Percentiles rank a stretch among this genome's conserved stretches.
Evolutionary conservation across 2,888 invertebrate species (phyloP).

Genomic region (Terebella lapidaria): DNA sequence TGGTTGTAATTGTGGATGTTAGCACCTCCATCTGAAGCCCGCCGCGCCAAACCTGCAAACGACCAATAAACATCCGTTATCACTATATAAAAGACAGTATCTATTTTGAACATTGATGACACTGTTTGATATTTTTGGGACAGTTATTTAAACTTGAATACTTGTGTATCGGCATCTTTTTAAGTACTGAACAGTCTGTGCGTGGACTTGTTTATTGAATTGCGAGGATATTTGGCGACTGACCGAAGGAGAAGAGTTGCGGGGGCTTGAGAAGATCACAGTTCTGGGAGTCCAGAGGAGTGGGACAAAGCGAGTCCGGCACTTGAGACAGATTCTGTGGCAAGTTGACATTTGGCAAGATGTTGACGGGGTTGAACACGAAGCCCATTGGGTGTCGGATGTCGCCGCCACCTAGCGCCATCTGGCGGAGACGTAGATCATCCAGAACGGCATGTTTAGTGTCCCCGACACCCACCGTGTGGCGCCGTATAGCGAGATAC

Average conservation of each 20-base stretch:
- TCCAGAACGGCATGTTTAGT: conserved; percentile 66
- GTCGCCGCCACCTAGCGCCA: conserved; percentile 5
- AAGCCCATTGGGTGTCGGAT: background rate
- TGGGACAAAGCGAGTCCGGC: conserved; percentile 68
- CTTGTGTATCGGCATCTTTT: background rate
- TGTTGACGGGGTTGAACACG: conserved; percentile 29
- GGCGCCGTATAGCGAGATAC: conserved; percentile 68
- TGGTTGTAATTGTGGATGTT: too few relatives aligned
- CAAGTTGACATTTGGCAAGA: conserved; percentile 75
- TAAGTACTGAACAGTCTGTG: background rate
- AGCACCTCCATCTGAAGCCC: conserved; percentile 24
- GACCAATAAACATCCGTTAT: too few relatives aligned
- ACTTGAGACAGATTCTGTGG: conserved; percentile 78
- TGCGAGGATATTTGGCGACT: conserved; percentile 6
- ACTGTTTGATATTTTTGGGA: too few relatives aligned
- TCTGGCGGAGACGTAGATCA: conserved; percentile 42
- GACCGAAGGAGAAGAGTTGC: conserved; percentile 63
- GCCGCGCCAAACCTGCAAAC: conserved; percentile 13
- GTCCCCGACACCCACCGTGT: conserved; percentile 85
- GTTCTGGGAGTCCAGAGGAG: conserved; percentile 56
- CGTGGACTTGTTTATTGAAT: background rate
- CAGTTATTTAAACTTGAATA: background rate
- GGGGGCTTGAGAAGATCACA: conserved; percentile 91
- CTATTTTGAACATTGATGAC: too few relatives aligned
- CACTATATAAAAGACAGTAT: too few relatives aligned